These are phyloP conservation scores for Pseudeuparius sepicola DNA, from an alignment of 2,888 invertebrate species.

Conservation along the genomic window DNA sequence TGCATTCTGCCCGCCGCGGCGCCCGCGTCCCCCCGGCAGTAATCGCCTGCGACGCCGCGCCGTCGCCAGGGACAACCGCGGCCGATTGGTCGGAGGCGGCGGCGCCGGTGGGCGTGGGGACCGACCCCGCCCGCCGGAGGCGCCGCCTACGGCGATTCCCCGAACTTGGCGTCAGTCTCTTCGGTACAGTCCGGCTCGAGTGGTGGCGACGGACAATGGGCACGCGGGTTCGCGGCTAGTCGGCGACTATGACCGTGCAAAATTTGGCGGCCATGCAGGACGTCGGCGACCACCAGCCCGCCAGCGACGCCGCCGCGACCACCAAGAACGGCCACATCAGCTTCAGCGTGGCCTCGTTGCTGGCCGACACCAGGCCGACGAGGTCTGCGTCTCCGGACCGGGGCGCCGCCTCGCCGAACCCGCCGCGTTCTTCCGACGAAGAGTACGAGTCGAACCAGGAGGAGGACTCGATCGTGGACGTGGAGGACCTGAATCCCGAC, in stretches of 20 bases:
- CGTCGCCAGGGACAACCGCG: too few relatives aligned
- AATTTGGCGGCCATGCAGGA: too few relatives aligned
- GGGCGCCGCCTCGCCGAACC: constrained; percentile 42
- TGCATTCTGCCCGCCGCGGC: constrained; percentile 8
- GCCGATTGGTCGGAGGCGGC: too few relatives aligned
- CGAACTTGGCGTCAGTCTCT: too few relatives aligned
- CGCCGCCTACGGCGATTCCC: too few relatives aligned
- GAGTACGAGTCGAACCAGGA: constrained; percentile 62
- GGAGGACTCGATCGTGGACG: constrained; percentile 60
- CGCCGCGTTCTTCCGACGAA: constrained; percentile 47
- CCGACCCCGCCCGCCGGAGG: too few relatives aligned
- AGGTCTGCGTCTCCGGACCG: constrained; percentile 44
- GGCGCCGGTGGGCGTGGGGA: too few relatives aligned
- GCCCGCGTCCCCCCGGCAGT: not conserved
- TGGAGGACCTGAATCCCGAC: constrained; percentile 54
- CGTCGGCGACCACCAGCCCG: too few relatives aligned
- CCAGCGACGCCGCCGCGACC: constrained; percentile 25
- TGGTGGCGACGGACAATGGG: too few relatives aligned
- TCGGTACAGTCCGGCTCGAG: too few relatives aligned
- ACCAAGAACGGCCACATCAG: constrained; percentile 58
- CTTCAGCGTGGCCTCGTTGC: constrained; percentile 81
- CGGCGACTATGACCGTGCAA: too few relatives aligned
- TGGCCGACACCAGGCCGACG: constrained; percentile 67
- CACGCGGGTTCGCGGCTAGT: too few relatives aligned
- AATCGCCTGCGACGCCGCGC: not conserved